Evolutionary conservation across 2,113 vertebrate genomes (phyloP), one percentile per base, ranked within the genome.

Genomic region (Myotis brandtii): DNA sequence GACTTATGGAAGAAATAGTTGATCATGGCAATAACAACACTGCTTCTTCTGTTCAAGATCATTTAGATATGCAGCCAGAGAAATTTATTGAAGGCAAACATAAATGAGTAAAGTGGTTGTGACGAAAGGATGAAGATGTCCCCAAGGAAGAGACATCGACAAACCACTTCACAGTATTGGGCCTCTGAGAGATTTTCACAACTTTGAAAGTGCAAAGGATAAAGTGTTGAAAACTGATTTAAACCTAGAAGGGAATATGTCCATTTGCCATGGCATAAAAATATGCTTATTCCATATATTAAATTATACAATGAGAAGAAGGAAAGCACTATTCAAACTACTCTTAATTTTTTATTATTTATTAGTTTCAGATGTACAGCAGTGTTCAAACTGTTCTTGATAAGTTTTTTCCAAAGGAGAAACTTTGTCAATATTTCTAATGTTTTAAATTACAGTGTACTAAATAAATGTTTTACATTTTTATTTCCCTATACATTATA

Each of bases 361-460:
- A 73, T 48, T 32, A 18, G 73, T 76, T 75, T 76, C 43, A 32
- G 8, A 27, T 48, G 27, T 48, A 32, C 72, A 75, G 43, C 40
- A 48, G 73, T 73, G 18, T 62, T 93, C 40, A 70, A 30, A 88
- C 14, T 54, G 14, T 7, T 89, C n/a, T 73, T 73, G 8, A 34
- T 73, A 87, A 11, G 5, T 67, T 30, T 85, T 75, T 89, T 56
- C 34, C 27, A 86, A 83, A 79, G 37, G 64, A 56, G 34, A 37
- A 32, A 40, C 14, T 73, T 72, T 94, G 27, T 81, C 27, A 77
- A 0, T 69, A 18, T 81, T 89, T 75, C 66, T 79, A 79, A 17
- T 96, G 48, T 86, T 93, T 85, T 89, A 76, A 69, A 90, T 94
- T 79, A 66, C 4, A 80, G 12, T 66, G 37, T 95, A 62, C 75